phyloP scores from a whole-genome alignment of 2,888 invertebrate genomes.

The Acronicta psi region DNA sequence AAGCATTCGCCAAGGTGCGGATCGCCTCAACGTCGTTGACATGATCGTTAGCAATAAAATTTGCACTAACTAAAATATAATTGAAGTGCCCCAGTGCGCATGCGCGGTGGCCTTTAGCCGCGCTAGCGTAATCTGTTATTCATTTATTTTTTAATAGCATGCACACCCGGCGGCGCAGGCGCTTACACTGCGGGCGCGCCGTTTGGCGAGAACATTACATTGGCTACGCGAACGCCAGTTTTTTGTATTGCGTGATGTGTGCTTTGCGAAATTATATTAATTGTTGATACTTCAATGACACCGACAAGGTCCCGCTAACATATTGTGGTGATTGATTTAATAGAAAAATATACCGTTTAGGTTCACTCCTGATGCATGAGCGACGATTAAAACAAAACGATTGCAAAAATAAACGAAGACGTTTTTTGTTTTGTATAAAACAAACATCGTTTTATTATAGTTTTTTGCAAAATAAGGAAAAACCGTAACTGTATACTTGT shows the following conservation, averaged over 20 bases:
- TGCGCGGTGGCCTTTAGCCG: conserved; percentile 22
- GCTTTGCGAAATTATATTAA: conserved; percentile 50
- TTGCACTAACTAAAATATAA: conserved; percentile 9
- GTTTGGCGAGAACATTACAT: conserved; percentile 22
- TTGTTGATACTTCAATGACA: conserved; percentile 45
- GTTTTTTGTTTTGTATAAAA: conserved; percentile 5
- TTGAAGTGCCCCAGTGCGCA: conserved; percentile 6
- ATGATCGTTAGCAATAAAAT: conserved; percentile 17
- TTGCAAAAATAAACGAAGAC: conserved; percentile 12
- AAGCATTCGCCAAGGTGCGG: not conserved
- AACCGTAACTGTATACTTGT: not conserved
- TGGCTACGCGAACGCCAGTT: conserved; percentile 44
- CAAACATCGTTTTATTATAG: conserved; percentile 13
- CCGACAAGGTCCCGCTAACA: conserved; percentile 37
- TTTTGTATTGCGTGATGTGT: conserved; percentile 28
- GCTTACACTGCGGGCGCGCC: not conserved
- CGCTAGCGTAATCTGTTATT: conserved; percentile 22
- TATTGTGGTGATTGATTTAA: conserved; percentile 15
- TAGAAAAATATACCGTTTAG: conserved; percentile 22
- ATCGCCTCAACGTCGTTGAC: conserved; percentile 3
- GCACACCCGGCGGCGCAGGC: conserved; percentile 6
- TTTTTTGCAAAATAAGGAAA: conserved; percentile 13
- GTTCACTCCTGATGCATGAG: conserved; percentile 21
- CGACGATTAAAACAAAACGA: conserved; percentile 34
- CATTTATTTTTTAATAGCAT: conserved; percentile 16